Conservation (phyloP, 2,113 vertebrate genomes). For the Desmodus rotundus region DNA sequence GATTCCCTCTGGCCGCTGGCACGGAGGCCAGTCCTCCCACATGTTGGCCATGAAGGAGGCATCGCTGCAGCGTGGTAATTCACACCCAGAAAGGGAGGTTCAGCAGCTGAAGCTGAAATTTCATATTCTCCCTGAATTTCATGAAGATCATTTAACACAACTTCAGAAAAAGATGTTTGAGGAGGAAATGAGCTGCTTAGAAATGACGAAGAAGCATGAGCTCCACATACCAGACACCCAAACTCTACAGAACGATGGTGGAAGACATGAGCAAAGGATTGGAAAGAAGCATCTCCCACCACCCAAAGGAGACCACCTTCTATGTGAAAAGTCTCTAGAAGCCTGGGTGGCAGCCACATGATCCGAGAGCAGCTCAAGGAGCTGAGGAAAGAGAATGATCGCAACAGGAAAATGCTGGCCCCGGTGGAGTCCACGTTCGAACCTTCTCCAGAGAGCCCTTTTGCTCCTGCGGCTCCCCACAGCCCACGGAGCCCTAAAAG, state of each 20-base stretch:
- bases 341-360: not conserved
- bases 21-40: not conserved
- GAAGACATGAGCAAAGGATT: not conserved
- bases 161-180: not conserved
- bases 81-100: not conserved
- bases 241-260: not conserved
- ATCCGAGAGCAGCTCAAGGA: not conserved
- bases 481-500: not conserved
- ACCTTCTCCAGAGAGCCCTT: not conserved
- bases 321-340: not conserved
- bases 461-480: too few relatives aligned
- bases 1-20: not conserved
- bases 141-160: fast-evolving
- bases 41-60: not conserved
- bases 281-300: not conserved
- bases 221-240: not conserved
- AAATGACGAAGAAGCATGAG: not conserved
- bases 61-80: too few relatives aligned
- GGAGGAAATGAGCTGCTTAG: not conserved
- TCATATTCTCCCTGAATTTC: not conserved
- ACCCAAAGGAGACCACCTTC: not conserved
- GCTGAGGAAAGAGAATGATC: not conserved
- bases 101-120: not conserved
- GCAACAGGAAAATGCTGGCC: not conserved
- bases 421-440: fast-evolving